These are phyloP conservation scores for Lypha dubia DNA, from an alignment of 2,888 invertebrate genomes.

Conservation along the genomic window DNA sequence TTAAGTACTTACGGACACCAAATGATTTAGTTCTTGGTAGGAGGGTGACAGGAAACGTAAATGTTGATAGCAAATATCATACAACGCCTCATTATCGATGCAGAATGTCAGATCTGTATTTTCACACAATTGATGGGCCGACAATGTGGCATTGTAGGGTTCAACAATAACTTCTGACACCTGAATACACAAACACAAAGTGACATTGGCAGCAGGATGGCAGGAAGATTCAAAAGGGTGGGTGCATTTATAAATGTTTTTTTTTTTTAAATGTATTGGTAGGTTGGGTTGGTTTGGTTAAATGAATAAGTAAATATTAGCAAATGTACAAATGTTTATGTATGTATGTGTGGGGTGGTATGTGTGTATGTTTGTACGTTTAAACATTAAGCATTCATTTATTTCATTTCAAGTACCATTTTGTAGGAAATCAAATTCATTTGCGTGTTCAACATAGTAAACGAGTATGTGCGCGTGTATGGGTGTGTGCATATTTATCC, in stretches of 20 bases:
- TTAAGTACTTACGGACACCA: conserved; percentile 87
- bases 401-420: conserved; percentile 68
- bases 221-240: not conserved
- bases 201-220: conserved; percentile 2
- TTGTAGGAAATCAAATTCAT: conserved; percentile 56
- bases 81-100: conserved; percentile 94
- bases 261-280: conserved; percentile 15
- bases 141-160: conserved; percentile 94
- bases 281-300: conserved; percentile 46
- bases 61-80: conserved; percentile 94
- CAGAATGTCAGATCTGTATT: conserved; percentile 94
- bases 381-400: conserved; percentile 65
- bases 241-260: conserved; percentile 1
- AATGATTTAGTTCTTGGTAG: conserved; percentile 94
- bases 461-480: conserved; percentile 9
- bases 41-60: conserved; percentile 91
- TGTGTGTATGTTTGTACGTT: conserved; percentile 15
- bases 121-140: conserved; percentile 92
- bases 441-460: conserved; percentile 15
- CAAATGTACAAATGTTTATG: conserved; percentile 17
- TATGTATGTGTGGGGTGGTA: conserved; percentile 2
- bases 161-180: conserved; percentile 93
- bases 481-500: conserved; percentile 35
- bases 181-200: conserved; percentile 74
- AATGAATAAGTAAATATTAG: conserved; percentile 63